Evolutionary conservation across 2,797 vertebrate species (phyloP), one percentile per base, ranked within the genome.

Genomic region (Aplochiton taeniatus): DNA sequence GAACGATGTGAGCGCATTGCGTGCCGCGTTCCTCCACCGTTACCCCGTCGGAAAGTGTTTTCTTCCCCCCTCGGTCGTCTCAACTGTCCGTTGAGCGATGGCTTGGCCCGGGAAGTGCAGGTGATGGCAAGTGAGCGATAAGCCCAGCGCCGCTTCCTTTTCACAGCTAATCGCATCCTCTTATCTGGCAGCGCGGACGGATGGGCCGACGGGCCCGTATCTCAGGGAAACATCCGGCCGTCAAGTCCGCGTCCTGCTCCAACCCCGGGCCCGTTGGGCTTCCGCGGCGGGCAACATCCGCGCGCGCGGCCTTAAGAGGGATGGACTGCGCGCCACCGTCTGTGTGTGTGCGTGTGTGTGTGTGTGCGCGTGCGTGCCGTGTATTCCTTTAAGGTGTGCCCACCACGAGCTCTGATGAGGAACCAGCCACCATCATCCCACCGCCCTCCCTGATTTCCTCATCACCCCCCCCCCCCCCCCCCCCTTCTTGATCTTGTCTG

Each of bases 401-500:
- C 72, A 75, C 55, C 68, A 50, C 31, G 56, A 77, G 51, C 53
- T 63, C 11, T 14, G 42, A 17, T 60, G 64, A 78, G 61, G 52
- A 58, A 44, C 52, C 57, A 17, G 16, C 19, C 46, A 12, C 46
- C 50, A 57, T 61, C 68, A 57, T 55, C 11, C 42, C 8, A 48
- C 68, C 56, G 56, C 83, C 81, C 73, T 82, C 57, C 55, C 75
- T 74, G 53, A 55, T 59, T 47, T 68, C 78, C 66, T 52, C 83
- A 87, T 79, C 75, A 83, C 81, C 74, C 48, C 70, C 80, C 75
- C 82, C 73, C 59, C n/a, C 69, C 78, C 73, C 82, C 73, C 54
- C 19, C 68, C 66, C 69, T 20, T 58, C 72, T 31, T 31, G 3
- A 31, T 31, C 87, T 85, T 89, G 87, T 87, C 88, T 87, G 78